Evolutionary conservation across 2,888 invertebrate genomes (phyloP), one percentile per base, ranked within the genome.

Genomic region (Ophion slaviceki): DNA sequence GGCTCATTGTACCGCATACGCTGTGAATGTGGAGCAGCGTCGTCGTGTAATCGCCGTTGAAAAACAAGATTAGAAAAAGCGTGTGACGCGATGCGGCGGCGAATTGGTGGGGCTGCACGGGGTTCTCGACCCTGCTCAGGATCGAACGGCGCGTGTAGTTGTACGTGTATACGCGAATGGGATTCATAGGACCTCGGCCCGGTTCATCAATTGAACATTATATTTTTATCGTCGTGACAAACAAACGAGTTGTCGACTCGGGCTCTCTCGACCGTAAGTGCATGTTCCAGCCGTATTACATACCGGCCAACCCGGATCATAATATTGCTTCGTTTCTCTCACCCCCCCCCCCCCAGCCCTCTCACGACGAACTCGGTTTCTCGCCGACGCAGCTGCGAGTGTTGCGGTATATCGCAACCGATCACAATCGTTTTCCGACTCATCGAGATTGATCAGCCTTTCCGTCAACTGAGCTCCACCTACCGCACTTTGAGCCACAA

Each of bases 211-310:
- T 82, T 80, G 82, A 86, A 82, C 82, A 76, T 82, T 82, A 82
- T 82, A 77, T 86, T 82, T 86, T 82, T 86, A 76, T 85, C 85
- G 72, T 66, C 61, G 76, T 72, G 80, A 86, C 85, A 68, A 82
- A 82, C 68, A 82, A 79, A 62, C 80, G 76, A 77, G 80, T 77
- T 70, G 79, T 72, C 47, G 53, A 45, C 79, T n/a, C 57, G 74
- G 68, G 36, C 20, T 59, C 45, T 62, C n/a, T n/a, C 67, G 11
- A 53, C 61, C 67, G 57, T 71, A 72, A 80, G 72, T 72, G 76
- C 76, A 57, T 36, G 47, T 68, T 62, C n/a, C 20, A 67, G 66
- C 24, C 61, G 66, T 77, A 75, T 71, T 64, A 68, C 83, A 61
- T 20, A 61, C 61, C 66, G 47, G 32, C 40, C 40, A 40, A 66